Evolutionary conservation across 2,888 invertebrate genomes (phyloP), one percentile per base, ranked within the genome.

Genomic region (Agonopterix alstromeriana): DNA sequence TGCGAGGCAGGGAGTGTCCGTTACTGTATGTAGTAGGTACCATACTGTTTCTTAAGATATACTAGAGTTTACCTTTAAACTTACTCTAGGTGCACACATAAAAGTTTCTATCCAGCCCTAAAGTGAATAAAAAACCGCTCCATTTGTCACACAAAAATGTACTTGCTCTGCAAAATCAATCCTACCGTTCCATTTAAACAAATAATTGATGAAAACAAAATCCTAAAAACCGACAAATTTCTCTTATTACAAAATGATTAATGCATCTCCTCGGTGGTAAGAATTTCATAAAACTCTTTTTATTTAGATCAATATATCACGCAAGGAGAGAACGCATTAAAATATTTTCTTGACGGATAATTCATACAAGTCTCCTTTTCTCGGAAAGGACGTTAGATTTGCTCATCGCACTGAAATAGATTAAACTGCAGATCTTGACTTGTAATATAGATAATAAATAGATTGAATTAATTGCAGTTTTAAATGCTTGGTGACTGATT

Each of bases 261-360:
- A 76, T 75, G 61, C 38, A 38, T 38, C 38, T n/a, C n/a, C 38
- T 38, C n/a, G n/a, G 10, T 1, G 38, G 38, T 38, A 38, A 27
- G 27, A 27, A 27, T 27, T 27, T 27, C 27, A 27, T 27, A 5
- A 27, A 36, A 47, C 53, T 56, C 55, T 64, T 69, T 27, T 68
- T 74, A 69, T 70, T 70, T 67, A 57, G 51, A 48, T 27, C 27
- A 27, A 27, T 27, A 27, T 27, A 27, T 82, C 81, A 80, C 69
- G 55, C 59, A 50, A 46, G 61, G 58, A 55, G 61, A 54, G 59
- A 65, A 61, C 61, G 67, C 78, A 82, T 83, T 81, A 80, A 82
- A 82, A 83, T 83, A 75, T 70, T 82, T 78, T 63, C 66, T 56
- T 65, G 75, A 66, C 74, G 74, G 67, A 74, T 35, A 46, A 43